A percentile compares a stretch with the other conserved stretches of the same genome.
Conservation (phyloP, 2,797 vertebrate species). For the Fundulus diaphanus region DNA sequence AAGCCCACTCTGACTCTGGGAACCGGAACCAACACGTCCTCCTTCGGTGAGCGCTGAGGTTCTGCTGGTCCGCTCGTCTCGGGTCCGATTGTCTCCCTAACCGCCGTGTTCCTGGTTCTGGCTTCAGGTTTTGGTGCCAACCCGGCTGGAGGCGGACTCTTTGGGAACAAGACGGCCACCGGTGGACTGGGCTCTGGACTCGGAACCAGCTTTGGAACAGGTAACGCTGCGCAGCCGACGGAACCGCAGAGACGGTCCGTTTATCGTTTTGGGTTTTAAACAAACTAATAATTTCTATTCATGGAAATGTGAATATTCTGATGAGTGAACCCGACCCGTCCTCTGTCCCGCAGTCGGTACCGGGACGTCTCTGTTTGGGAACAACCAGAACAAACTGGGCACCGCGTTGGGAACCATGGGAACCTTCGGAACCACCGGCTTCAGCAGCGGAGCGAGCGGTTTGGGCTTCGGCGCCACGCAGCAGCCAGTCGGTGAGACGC, state of each 20-base stretch:
- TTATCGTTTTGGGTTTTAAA: no score
- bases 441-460: slow-evolving; percentile 83
- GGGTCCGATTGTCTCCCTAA: neutral
- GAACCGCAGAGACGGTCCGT: neutral
- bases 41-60: slow-evolving; percentile 76
- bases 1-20: slow-evolving; percentile 84
- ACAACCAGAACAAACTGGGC: slow-evolving; percentile 89
- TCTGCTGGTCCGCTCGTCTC: neutral
- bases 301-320: no score
- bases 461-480: slow-evolving; percentile 91
- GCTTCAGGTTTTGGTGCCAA: slow-evolving; percentile 87
- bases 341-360: slow-evolving; percentile 83
- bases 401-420: slow-evolving; percentile 88
- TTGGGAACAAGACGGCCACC: slow-evolving; percentile 89
- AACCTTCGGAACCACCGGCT: slow-evolving; percentile 85
- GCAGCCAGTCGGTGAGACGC: slow-evolving; percentile 90
- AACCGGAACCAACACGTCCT: slow-evolving; percentile 81
- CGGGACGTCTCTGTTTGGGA: slow-evolving; percentile 91
- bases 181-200: slow-evolving; percentile 90
- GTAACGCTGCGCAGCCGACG: slow-evolving; percentile 80
- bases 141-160: slow-evolving; percentile 85
- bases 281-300: no score
- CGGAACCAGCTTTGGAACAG: slow-evolving; percentile 90
- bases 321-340: neutral
- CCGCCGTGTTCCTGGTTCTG: no score